Base-by-base conservation (phyloP, 2,113 vertebrate genomes). In the Puma concolor region DNA sequence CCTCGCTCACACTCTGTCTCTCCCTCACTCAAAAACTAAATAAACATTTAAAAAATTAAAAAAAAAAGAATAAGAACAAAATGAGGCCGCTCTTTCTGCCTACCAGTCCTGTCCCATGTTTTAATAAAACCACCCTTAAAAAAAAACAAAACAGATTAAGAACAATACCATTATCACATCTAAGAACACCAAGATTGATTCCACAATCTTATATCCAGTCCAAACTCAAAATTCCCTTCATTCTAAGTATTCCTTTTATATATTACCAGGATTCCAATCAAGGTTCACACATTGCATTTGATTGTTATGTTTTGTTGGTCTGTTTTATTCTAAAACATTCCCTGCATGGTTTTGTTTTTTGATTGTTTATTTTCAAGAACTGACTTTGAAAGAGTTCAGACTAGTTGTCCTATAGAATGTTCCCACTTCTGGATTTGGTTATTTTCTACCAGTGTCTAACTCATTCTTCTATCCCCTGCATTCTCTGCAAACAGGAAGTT, bases 211-310 rank as follows among this genome's bases (percentile, higher is more conserved):
- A 41, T 23, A 95, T 41, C 10, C 48, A 96, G 57, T 27, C 23
- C n/a, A 66, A 72, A 66, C 80, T 91, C 7, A 74, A 74, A 89
- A 91, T 87, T 81, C 17, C 33, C 36, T 94, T 87, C 27, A 64
- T 87, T 87, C 44, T 81, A 67, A 94, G 66, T 88, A 88, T 66
- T 23, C 48, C 66, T 92, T 76, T 88, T 88, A 44, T 31, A 44
- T 23, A 74, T 64, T 48, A 67, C 23, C 50, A 88, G 36, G 31
- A 76, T 76, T 76, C 54, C 36, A 67, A 23, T 21, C 74, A 81
- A 57, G 25, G 25, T 60, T 81, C 31, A 57, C 29, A 66, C 9
- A 38, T 63, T 71, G 57, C 15, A 54, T 64, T 83, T 41, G 23
- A 63, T 77, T 87, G 4, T 66, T 84, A 52, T 17, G 7, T 69